A percentile compares a stretch with the other conserved stretches of the same genome.
Evolutionary conservation across 2,113 vertebrate species (phyloP).

Genomic region (Pipa parva): DNA sequence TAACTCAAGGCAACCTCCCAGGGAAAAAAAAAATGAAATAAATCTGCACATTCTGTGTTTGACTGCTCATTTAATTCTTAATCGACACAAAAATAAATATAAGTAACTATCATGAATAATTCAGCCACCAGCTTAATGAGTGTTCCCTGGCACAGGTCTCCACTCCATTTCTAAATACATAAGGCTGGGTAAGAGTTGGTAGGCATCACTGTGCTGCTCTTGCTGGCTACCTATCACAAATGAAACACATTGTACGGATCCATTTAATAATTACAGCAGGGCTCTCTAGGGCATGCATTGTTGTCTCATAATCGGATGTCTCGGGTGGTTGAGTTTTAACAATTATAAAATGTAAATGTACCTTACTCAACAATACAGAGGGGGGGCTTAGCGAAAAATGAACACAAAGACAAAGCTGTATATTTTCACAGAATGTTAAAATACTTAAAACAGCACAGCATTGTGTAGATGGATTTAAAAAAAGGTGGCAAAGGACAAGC

Average conservation of each 20-base stretch:
- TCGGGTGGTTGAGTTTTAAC: slow-evolving; percentile 28
- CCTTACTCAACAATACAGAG: slow-evolving; percentile 14
- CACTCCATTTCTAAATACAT: slow-evolving; percentile 16
- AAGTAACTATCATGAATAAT: background rate
- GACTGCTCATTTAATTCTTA: background rate
- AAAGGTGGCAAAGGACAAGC: background rate
- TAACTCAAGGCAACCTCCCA: background rate
- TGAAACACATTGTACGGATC: slow-evolving; percentile 23
- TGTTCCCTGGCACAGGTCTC: background rate
- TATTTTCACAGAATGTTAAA: slow-evolving; percentile 11
- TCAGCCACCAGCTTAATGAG: background rate
- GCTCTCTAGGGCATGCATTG: slow-evolving; percentile 29
- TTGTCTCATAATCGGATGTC: slow-evolving; percentile 26
- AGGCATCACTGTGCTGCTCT: slow-evolving; percentile 7
- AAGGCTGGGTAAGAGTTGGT: slow-evolving; percentile 1
- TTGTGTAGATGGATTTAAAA: background rate
- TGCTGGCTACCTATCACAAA: slow-evolving; percentile 10
- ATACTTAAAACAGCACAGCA: background rate
- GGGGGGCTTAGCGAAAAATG: slow-evolving; percentile 13
- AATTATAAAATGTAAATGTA: slow-evolving; percentile 37
- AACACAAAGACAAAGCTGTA: slow-evolving; percentile 9
- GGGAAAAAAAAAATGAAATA: background rate
- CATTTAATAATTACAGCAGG: slow-evolving; percentile 22
- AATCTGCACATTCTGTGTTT: background rate
- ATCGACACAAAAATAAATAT: background rate